These are phyloP conservation scores for Chascanopsetta lugubris DNA, from an alignment of 2,113 vertebrate genomes.

Conservation along the genomic window DNA sequence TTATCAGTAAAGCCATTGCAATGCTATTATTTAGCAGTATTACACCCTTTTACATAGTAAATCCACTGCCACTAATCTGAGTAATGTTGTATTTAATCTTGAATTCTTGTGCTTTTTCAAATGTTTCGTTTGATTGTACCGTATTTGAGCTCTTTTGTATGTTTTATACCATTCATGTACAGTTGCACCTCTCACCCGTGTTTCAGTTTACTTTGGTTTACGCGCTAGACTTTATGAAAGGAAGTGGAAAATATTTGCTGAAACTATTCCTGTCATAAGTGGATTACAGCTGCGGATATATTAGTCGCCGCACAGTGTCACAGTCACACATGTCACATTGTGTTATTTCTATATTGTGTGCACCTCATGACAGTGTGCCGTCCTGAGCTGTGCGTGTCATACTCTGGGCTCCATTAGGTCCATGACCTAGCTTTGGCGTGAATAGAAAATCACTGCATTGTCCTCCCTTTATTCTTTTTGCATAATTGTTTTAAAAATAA, in stretches of 20 bases:
- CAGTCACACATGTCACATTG: conserved; percentile 9
- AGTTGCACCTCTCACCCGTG: conserved; percentile 1
- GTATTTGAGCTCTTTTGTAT: conserved; percentile 3
- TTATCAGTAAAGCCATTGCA: background rate
- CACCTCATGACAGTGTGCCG: conserved; percentile 9
- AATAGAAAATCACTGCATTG: conserved; percentile 13
- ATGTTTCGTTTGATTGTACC: background rate
- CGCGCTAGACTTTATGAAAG: conserved; percentile 29
- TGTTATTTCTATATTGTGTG: conserved; percentile 27
- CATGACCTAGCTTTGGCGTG: conserved; percentile 20
- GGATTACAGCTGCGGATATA: conserved; percentile 39
- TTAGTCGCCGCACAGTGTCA: conserved; percentile 35
- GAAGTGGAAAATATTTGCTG: conserved; percentile 58
- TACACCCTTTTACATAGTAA: background rate
- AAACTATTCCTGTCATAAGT: conserved; percentile 49
- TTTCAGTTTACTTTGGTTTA: background rate
- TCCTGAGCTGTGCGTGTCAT: conserved; percentile 14
- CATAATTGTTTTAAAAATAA: conserved; percentile 20
- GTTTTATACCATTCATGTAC: background rate
- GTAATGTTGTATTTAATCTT: background rate
- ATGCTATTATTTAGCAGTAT: background rate
- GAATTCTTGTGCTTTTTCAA: no score
- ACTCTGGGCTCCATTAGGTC: conserved; percentile 26
- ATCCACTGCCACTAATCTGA: background rate
- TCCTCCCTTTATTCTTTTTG: conserved; percentile 17